Evolutionary conservation across 2,113 vertebrate species (phyloP).

Genomic region (Petrocephalus microphthalmus): DNA sequence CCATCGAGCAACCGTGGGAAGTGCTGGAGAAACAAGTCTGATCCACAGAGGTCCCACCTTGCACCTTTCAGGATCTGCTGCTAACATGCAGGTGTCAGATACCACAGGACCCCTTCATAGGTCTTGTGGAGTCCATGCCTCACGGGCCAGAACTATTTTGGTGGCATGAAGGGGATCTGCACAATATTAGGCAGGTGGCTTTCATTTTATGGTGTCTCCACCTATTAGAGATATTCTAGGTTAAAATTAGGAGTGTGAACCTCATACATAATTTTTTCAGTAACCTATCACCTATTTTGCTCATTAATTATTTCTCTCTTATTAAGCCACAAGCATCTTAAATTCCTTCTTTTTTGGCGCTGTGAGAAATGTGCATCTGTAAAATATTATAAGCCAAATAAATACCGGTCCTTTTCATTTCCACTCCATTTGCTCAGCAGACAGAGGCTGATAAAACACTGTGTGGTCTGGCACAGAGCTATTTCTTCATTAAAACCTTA

Average conservation of each 20-base stretch:
- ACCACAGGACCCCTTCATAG: neutral
- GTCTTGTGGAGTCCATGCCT: neutral
- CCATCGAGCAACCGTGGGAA: neutral
- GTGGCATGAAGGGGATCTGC: neutral
- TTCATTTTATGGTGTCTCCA: neutral
- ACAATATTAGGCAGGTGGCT: neutral
- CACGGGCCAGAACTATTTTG: neutral
- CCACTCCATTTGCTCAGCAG: neutral
- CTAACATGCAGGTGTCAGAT: neutral
- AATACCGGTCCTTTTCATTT: neutral
- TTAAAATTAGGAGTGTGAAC: neutral
- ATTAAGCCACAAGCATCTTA: neutral
- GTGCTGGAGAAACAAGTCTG: neutral
- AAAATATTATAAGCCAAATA: neutral
- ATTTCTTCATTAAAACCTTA: slow-evolving; percentile 28
- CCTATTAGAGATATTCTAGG: neutral
- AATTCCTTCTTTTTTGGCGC: neutral
- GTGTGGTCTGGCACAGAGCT: slow-evolving; percentile 22
- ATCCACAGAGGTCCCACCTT: neutral
- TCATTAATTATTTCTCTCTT: neutral
- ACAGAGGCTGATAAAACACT: neutral
- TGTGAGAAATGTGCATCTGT: neutral
- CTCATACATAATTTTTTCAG: neutral
- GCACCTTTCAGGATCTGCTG: neutral
- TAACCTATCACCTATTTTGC: neutral